A percentile compares a stretch with the other conserved stretches of the same genome.
Evolutionary conservation across 64 coral and sea anemone genomes (phyloP).

Genomic region (Actinia equina): DNA sequence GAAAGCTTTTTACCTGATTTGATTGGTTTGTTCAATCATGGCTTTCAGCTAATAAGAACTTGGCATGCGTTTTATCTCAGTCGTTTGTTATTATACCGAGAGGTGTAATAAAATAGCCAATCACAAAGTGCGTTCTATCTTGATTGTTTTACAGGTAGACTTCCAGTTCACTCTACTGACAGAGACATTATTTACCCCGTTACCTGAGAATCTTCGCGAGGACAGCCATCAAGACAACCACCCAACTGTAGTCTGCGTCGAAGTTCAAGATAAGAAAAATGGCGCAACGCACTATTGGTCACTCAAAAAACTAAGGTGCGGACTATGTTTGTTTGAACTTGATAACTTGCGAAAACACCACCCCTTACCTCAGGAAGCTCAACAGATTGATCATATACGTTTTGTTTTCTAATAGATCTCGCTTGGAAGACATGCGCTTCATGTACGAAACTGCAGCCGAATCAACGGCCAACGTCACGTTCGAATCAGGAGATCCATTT

Average conservation of each 20-base stretch:
- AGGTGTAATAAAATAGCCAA: no score
- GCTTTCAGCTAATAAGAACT: not conserved
- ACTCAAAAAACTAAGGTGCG: constrained; percentile 74
- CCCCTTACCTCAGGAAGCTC: not conserved
- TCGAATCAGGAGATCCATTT: constrained; percentile 79
- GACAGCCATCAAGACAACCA: constrained; percentile 31
- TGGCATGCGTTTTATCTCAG: not conserved
- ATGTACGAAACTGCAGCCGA: constrained; percentile 92
- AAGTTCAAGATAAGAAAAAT: constrained; percentile 86
- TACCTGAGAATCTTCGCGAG: constrained; percentile 36
- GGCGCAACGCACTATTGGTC: constrained; percentile 89
- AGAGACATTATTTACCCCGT: constrained; percentile 72
- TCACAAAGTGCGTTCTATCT: not conserved
- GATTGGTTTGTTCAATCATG: not conserved
- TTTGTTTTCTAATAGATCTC: constrained; percentile 29
- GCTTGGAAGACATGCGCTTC: constrained; percentile 83
- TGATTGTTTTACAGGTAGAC: constrained; percentile 60
- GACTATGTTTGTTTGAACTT: not conserved
- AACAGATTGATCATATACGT: not conserved
- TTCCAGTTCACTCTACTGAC: constrained; percentile 85
- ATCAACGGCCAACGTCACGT: constrained; percentile 52
- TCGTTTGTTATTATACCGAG: not conserved
- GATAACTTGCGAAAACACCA: not conserved
- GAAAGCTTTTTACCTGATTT: not conserved
- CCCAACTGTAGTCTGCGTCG: constrained; percentile 73